Evolutionary conservation across 2,888 invertebrate species (phyloP).

Genomic region (Julus scandinavius): DNA sequence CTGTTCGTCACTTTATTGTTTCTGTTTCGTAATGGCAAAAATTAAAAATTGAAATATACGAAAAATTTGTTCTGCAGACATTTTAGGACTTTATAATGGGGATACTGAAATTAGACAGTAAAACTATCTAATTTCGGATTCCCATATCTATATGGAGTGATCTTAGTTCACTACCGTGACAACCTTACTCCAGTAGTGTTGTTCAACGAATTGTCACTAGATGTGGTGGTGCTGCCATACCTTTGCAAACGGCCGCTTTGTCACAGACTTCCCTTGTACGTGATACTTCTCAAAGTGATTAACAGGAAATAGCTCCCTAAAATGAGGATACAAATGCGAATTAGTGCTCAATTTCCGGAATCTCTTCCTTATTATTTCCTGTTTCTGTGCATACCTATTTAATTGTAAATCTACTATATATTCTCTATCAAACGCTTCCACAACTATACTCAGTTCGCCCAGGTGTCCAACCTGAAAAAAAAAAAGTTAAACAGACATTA

Average conservation of each 20-base stretch:
- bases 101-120: too few species aligned
- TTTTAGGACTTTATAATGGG: too few species aligned
- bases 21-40: too few species aligned
- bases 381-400: constrained; percentile 68
- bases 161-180: neutral
- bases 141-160: too few species aligned
- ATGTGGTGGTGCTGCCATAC: constrained; percentile 65
- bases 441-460: neutral
- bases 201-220: neutral
- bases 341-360: neutral
- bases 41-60: too few species aligned
- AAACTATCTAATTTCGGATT: too few species aligned
- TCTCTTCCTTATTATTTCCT: neutral
- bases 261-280: constrained; percentile 70
- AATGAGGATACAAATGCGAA: neutral
- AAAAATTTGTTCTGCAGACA: too few species aligned
- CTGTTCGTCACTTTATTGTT: too few species aligned
- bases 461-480: constrained; percentile 47
- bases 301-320: constrained; percentile 74
- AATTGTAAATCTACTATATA: constrained; percentile 77
- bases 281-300: constrained; percentile 75
- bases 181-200: neutral
- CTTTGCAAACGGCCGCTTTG: constrained; percentile 71
- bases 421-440: constrained; percentile 74
- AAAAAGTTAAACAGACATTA: neutral